Evolutionary conservation across 2,797 vertebrate genomes (phyloP).

Genomic region (Smutsia gigantea): DNA sequence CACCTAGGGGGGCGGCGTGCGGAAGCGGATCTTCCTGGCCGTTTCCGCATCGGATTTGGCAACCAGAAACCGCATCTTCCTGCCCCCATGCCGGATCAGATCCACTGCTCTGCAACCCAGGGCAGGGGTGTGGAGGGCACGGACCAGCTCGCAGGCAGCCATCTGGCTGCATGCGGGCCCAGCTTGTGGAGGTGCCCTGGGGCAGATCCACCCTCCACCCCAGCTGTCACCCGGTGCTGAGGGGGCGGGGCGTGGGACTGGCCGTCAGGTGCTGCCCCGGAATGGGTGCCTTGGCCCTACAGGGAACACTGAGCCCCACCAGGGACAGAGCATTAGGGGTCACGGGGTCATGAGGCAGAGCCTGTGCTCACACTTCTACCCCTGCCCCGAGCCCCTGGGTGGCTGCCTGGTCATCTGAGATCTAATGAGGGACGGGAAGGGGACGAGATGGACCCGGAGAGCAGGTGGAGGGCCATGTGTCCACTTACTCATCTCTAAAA

Average conservation of each 20-base stretch:
- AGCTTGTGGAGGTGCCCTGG: background rate
- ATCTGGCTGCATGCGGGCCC: background rate
- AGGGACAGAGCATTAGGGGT: background rate
- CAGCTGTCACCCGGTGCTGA: background rate
- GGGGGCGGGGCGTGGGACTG: too few relatives aligned
- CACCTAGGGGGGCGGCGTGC: constrained; percentile 89
- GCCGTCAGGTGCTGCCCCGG: too few relatives aligned
- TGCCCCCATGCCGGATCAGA: constrained; percentile 94
- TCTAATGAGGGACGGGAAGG: fast-evolving
- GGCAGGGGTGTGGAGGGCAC: fast-evolving
- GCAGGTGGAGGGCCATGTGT: fast-evolving
- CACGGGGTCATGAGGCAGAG: background rate
- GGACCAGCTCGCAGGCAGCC: background rate
- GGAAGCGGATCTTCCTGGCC: constrained; percentile 94
- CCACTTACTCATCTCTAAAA: background rate
- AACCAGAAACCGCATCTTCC: constrained; percentile 94
- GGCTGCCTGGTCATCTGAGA: fast-evolving
- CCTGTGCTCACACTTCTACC: too few relatives aligned
- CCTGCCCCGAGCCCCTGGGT: background rate
- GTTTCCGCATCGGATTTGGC: constrained; percentile 95
- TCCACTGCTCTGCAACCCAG: constrained; percentile 92
- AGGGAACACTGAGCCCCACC: too few relatives aligned
- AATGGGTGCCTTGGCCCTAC: too few relatives aligned
- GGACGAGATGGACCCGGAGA: background rate
- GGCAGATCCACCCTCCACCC: background rate